Evolutionary conservation across 2,888 invertebrate species (phyloP).

Genomic region (Dorcus hopei): DNA sequence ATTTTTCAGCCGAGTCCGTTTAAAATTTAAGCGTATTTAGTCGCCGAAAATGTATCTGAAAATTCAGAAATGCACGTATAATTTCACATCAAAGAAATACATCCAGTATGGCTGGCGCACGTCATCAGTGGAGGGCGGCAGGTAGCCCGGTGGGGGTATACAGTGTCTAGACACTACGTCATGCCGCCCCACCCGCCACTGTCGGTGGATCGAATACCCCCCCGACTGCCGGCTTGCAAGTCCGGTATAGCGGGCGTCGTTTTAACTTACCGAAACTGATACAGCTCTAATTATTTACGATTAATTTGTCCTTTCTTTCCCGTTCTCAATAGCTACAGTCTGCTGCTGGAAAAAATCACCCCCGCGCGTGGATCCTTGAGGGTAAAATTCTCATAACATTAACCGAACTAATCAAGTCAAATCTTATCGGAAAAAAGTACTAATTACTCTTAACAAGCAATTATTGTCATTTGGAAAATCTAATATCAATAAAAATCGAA

Average conservation of each 20-base stretch:
- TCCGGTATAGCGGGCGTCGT: constrained; percentile 7
- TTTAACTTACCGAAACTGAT: constrained; percentile 7
- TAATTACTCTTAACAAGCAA: too few species aligned
- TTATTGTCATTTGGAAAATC: too few species aligned
- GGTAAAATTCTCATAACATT: too few species aligned
- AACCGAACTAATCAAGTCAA: too few species aligned
- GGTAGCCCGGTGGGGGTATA: constrained; percentile 29
- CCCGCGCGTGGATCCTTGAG: too few species aligned
- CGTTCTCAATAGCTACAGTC: too few species aligned
- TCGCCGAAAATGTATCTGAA: neutral
- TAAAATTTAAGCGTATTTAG: too few species aligned
- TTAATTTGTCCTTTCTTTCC: constrained; percentile 3
- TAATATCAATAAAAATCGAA: too few species aligned
- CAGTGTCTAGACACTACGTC: constrained; percentile 38
- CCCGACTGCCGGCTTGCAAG: constrained; percentile 6
- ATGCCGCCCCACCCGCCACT: constrained; percentile 28
- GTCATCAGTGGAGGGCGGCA: constrained; percentile 26
- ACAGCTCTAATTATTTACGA: constrained; percentile 7
- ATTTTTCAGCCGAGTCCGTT: too few species aligned
- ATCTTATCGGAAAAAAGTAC: too few species aligned
- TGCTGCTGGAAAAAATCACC: too few species aligned
- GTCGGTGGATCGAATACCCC: constrained; percentile 24
- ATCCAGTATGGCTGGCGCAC: constrained; percentile 24
- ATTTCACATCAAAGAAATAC: constrained; percentile 13
- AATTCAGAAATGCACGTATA: neutral